These are phyloP conservation scores for Mesodorylaimus sp. DNA, from an alignment of 2,888 invertebrate species.

Conservation along the genomic window DNA sequence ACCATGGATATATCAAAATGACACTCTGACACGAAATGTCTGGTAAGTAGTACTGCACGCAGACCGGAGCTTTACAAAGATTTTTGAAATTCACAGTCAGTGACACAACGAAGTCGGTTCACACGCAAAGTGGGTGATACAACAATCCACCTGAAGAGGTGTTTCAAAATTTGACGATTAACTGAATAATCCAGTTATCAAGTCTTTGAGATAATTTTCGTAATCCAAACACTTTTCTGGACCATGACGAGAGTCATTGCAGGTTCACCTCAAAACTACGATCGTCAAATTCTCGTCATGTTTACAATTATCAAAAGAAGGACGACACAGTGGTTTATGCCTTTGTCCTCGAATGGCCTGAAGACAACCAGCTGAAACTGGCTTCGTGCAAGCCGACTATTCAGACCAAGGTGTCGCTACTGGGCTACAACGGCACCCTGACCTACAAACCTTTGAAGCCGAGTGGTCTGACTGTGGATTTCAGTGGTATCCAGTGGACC, in stretches of 20 bases:
- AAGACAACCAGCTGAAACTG: slow-evolving; percentile 18
- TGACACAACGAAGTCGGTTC: too few species aligned
- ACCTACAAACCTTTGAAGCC: slow-evolving; percentile 10
- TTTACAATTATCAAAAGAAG: neutral
- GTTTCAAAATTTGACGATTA: too few species aligned
- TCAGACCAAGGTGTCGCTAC: slow-evolving; percentile 23
- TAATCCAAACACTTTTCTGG: too few species aligned
- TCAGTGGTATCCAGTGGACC: slow-evolving; percentile 18
- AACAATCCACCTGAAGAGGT: too few species aligned
- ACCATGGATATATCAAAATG: slow-evolving; percentile 37
- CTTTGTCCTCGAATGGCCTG: slow-evolving; percentile 30
- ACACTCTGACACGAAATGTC: slow-evolving; percentile 45
- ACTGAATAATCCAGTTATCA: too few species aligned
- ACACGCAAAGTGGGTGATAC: too few species aligned
- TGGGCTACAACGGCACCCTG: slow-evolving; percentile 28
- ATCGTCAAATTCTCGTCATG: slow-evolving; percentile 8
- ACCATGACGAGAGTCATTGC: too few species aligned
- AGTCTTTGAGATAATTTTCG: too few species aligned
- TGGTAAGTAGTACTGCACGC: slow-evolving; percentile 54
- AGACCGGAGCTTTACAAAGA: too few species aligned
- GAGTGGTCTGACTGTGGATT: slow-evolving; percentile 21
- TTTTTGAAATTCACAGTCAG: too few species aligned
- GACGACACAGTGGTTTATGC: slow-evolving; percentile 27
- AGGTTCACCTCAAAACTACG: slow-evolving; percentile 23
- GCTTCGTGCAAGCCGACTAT: slow-evolving; percentile 20